Evolutionary conservation across 1,140 invertebrate species (phyloP).

Genomic region (Nylanderia fulva): DNA sequence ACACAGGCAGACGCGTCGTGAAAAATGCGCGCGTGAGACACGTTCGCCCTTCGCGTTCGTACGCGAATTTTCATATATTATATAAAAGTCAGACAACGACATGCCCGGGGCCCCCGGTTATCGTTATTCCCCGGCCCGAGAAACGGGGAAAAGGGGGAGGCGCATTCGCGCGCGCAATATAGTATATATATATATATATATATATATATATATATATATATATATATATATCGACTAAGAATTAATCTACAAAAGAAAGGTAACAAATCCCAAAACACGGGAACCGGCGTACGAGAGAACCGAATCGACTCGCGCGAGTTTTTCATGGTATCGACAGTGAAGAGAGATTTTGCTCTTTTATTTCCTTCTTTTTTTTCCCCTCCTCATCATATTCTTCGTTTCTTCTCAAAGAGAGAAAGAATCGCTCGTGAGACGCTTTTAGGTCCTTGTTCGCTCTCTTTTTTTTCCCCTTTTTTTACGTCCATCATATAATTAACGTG

Average conservation of each 20-base stretch:
- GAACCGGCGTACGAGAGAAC: slow-evolving; percentile 76
- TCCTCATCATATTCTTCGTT: not conserved
- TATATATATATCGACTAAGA: slow-evolving; percentile 84
- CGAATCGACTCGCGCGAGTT: slow-evolving; percentile 78
- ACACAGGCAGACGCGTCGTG: slow-evolving; percentile 65
- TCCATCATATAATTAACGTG: slow-evolving; percentile 66
- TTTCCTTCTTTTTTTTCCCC: too few species aligned
- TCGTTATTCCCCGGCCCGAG: slow-evolving; percentile 10
- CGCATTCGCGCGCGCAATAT: slow-evolving; percentile 80
- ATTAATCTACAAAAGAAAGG: slow-evolving; percentile 83
- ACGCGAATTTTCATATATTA: slow-evolving; percentile 70
- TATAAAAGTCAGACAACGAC: slow-evolving; percentile 78
- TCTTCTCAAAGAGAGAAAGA: slow-evolving; percentile 68
- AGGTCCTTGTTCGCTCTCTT: slow-evolving; percentile 78
- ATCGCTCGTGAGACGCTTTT: slow-evolving; percentile 72
- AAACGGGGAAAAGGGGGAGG: not conserved
- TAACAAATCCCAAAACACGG: slow-evolving; percentile 84
- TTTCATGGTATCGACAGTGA: slow-evolving; percentile 77
- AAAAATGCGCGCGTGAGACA: slow-evolving; percentile 43
- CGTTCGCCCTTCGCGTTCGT: slow-evolving; percentile 45
- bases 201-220: too few species aligned
- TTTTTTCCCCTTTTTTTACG: slow-evolving; percentile 55
- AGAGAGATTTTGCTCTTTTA: slow-evolving; percentile 66
- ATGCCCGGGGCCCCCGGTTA: slow-evolving; percentile 29
- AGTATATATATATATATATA: too few species aligned